Evolutionary conservation across 1,140 invertebrate species (phyloP), one percentile per base, ranked within the genome.

Genomic region (Diabrotica virgifera): DNA sequence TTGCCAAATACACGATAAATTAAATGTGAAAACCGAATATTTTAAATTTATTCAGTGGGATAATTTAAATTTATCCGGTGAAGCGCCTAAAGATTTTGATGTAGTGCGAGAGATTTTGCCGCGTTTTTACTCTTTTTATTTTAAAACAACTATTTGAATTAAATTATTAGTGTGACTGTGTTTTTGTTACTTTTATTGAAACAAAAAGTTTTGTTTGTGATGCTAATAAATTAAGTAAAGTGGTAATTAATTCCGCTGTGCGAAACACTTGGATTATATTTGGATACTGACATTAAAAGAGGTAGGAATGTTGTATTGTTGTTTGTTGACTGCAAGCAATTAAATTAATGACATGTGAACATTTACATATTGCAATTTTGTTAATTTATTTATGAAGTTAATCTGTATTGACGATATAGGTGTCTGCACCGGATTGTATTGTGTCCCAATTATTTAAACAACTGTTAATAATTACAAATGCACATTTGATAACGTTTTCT

Each of bases 401-500:
- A 24, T 24, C 24, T 24, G 4, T 4, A 24, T 24, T 24, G 24
- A 24, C 24, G 24, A 24, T 24, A 24, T 24, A 24, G 24, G 24
- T 24, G 24, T 24, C 24, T 24, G 4, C 24, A 24, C 24, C 24
- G 24, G 24, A 24, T 24, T 24, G 24, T 24, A 24, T 24, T 24
- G 24, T 24, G 24, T 24, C 24, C 24, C 24, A 59, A 59, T 38
- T 37, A 38, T 10, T 37, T 36, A 37, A 37, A 37, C 37, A 59
- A 11, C 35, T 62, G 40, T 60, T 57, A 52, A 11, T 57, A 52
- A 11, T 68, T 68, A 57, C 67, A 63, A 62, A 66, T 65, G 67
- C 67, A 69, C 65, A 69, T 63, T 63, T 65, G 60, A 63, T 64
- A 8, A 46, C 8, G 56, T 63, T 63, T 54, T 66, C 58, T 66